phyloP scores from a whole-genome alignment of 2,888 invertebrate species.

The Megalurothrips usitatus region DNA sequence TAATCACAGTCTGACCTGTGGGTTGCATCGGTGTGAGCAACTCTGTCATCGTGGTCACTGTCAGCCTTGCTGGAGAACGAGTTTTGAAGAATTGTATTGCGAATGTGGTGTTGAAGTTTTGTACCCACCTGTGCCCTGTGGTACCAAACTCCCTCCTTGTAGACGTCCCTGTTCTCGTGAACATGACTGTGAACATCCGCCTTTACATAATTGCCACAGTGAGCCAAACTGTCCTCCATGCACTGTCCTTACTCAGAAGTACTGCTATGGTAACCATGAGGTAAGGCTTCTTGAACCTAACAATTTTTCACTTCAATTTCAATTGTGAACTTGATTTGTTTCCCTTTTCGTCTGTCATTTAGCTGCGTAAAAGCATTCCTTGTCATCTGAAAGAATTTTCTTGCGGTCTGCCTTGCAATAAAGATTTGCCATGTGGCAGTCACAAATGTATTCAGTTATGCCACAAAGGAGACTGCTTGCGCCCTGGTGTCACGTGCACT shows the following conservation, averaged over 20 bases:
- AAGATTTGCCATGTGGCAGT: slow-evolving; percentile 70
- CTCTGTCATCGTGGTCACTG: slow-evolving; percentile 87
- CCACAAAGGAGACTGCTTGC: slow-evolving; percentile 68
- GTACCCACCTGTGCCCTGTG: slow-evolving; percentile 90
- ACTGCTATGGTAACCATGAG: slow-evolving; percentile 77
- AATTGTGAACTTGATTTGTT: neutral
- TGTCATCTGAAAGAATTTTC: slow-evolving; percentile 82
- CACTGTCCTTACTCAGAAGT: slow-evolving; percentile 76
- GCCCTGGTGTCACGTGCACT: slow-evolving; percentile 62
- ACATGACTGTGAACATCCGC: slow-evolving; percentile 76
- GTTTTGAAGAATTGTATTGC: slow-evolving; percentile 85
- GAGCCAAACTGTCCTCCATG: slow-evolving; percentile 74
- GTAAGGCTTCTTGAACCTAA: slow-evolving; percentile 42
- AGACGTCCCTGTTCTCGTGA: slow-evolving; percentile 66
- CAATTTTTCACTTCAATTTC: neutral
- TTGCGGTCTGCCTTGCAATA: slow-evolving; percentile 84
- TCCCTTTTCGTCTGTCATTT: slow-evolving; percentile 40
- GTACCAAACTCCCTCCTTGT: slow-evolving; percentile 80
- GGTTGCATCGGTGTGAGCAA: slow-evolving; percentile 80
- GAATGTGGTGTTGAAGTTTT: slow-evolving; percentile 83
- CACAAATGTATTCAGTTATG: slow-evolving; percentile 81
- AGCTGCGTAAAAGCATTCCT: slow-evolving; percentile 82
- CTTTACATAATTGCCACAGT: slow-evolving; percentile 79
- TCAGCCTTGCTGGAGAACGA: slow-evolving; percentile 69
- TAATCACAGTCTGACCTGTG: slow-evolving; percentile 77